Evolutionary conservation across 2,113 vertebrate species (phyloP), one percentile per base, ranked within the genome.

Genomic region (Corythornis madagascariensis): DNA sequence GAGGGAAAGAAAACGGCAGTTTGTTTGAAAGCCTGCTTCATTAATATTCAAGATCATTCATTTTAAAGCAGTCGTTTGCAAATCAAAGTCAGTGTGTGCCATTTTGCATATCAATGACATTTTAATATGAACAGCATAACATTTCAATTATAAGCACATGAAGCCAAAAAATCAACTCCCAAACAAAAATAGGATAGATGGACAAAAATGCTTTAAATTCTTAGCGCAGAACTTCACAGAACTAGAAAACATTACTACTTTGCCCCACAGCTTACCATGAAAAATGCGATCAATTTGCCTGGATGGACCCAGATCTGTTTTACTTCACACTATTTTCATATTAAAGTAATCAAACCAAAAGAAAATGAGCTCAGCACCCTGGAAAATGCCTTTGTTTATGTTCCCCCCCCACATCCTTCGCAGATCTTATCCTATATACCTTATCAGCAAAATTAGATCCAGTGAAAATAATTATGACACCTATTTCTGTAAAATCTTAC

Each of bases 21-120:
- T 65, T 69, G 42, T 56, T 82, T 69, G 87, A 97, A 95, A 89
- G 82, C 35, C 61, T 85, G 18, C 29, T 67, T 56, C 85, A 79
- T 95, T 92, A 96, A 93, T 93, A 94, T 88, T 92, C 89, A 79
- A 63, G 64, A 69, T 71, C 88, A 92, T 81, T 66, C 53, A 83
- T 88, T 93, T 82, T 80, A 60, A 85, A 96, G 56, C 65, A 96
- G 61, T 55, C 35, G 8, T 92, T 93, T 95, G 65, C 76, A 77
- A 94, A 94, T 95, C 94, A 90, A 90, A 91, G 72, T 65, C 55
- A 43, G 33, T 8, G 55, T 43, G 31, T 74, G 82, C 61, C 43
- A 88, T 70, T 96, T 93, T 88, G 86, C 90, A 94, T 95, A 85
- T 79, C 87, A 93, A 94, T 4, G 1, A 77, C 79, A 94, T 93